Base-by-base conservation (phyloP, 2,888 invertebrate genomes). In the Eilema sororculum region DNA sequence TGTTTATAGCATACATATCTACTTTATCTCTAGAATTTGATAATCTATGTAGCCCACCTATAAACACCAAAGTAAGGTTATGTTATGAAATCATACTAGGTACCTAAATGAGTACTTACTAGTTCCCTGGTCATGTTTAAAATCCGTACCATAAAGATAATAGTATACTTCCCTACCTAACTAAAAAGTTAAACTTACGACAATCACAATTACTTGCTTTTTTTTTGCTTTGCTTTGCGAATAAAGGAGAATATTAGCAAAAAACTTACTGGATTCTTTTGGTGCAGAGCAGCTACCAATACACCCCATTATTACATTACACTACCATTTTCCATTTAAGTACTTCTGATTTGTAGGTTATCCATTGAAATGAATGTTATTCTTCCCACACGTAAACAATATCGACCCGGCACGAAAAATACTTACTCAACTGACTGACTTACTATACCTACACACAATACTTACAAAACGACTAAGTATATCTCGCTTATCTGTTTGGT, bases 401-500 rank as follows among this genome's bases (percentile, higher is more conserved):
- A 6, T 20, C 33, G 20, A 3, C 16, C 20, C 9, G 3, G 6
- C 25, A 62, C 24, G 41, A 25, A 13, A 33, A 6, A 8, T 22
- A 46, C 16, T 4, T 20, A 33, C 28, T 22, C 33, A 20, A 37
- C 24, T 24, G 24, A 41, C 62, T n/a, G n/a, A n/a, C n/a, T n/a
- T n/a, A n/a, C n/a, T n/a, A n/a, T n/a, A 24, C 3, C 20, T 22
- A 13, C 33, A 20, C 37, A 24, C 65, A 57, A 65, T 37, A 65
- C 33, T 57, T 16, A 4, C 33, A 33, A 20, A 57, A 52, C 20
- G 13, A 37, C 57, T 30, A 46, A 22, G 5, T 33, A n/a, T 57
- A 20, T 57, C 33, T 65, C 33, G 13, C 65, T 65, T 65, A 65
- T 65, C 56, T 65, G 22, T 65, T 56, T 56, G 33, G n/a, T n/a